phyloP scores from a whole-genome alignment of 1,140 invertebrate species.

The Procambarus clarkii region DNA sequence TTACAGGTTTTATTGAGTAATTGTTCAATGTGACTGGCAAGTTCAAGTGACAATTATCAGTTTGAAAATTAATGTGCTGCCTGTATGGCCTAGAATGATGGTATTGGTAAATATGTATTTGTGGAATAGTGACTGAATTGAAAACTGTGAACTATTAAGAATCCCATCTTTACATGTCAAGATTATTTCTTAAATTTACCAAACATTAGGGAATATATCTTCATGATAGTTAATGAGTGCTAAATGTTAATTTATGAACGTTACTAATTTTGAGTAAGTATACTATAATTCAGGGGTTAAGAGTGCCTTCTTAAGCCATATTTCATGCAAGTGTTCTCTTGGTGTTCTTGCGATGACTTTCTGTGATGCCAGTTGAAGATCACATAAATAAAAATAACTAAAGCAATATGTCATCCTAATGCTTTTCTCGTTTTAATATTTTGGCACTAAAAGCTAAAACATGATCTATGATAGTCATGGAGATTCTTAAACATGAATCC shows the following conservation, averaged over 20 bases:
- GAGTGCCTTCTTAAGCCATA: background rate
- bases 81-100: background rate
- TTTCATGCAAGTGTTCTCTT: background rate
- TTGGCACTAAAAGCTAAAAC: background rate
- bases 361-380: background rate
- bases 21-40: background rate
- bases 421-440: background rate
- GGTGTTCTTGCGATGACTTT: background rate
- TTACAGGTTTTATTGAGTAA: background rate
- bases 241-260: no score
- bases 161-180: background rate
- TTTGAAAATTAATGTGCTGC: background rate
- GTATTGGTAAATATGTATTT: background rate
- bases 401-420: background rate
- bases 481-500: constrained; percentile 1
- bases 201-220: background rate
- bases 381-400: background rate
- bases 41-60: background rate
- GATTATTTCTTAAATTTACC: background rate
- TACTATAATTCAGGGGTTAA: no score
- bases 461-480: background rate
- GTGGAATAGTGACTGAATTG: background rate
- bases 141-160: background rate
- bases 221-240: background rate
- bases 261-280: no score